phyloP scores from a whole-genome alignment of 2,797 vertebrate species.

The Danio choprae region DNA sequence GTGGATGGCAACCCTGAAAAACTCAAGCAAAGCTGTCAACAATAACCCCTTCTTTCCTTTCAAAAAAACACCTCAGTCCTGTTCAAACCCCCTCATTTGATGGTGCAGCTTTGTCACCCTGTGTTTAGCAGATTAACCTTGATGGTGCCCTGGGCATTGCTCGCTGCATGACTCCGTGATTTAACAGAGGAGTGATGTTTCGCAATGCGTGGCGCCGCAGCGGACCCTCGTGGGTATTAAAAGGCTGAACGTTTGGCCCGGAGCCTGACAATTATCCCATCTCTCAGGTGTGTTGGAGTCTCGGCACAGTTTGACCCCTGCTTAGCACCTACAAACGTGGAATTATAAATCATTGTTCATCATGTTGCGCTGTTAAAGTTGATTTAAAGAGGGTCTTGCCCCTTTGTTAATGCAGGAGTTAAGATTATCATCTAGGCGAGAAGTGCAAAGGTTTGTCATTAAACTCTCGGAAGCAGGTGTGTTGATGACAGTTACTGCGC shows the following conservation, averaged over 20 bases:
- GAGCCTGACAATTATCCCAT: slow-evolving; percentile 78
- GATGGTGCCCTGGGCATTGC: slow-evolving; percentile 70
- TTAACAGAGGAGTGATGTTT: slow-evolving; percentile 66
- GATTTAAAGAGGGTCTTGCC: slow-evolving; percentile 34
- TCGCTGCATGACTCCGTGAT: slow-evolving; percentile 50
- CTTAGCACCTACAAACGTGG: slow-evolving; percentile 60
- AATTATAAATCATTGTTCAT: slow-evolving; percentile 23
- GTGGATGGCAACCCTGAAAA: slow-evolving; percentile 44
- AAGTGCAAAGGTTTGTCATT: slow-evolving; percentile 37
- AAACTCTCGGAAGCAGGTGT: slow-evolving; percentile 42
- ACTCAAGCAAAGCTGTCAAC: slow-evolving; percentile 37
- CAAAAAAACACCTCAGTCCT: slow-evolving; percentile 45
- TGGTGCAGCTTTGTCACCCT: slow-evolving; percentile 74
- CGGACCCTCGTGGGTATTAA: slow-evolving; percentile 76
- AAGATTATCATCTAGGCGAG: slow-evolving; percentile 8
- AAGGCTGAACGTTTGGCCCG: slow-evolving; percentile 74
- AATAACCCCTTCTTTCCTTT: slow-evolving; percentile 44
- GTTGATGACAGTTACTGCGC: slow-evolving; percentile 36
- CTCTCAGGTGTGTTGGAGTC: slow-evolving; percentile 76
- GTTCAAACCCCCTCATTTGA: slow-evolving; percentile 54
- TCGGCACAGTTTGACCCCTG: slow-evolving; percentile 75
- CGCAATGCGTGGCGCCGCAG: slow-evolving; percentile 78
- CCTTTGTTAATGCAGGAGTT: slow-evolving; percentile 3
- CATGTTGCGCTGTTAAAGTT: slow-evolving; percentile 13
- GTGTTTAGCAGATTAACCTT: slow-evolving; percentile 78